Percentiles rank a stretch among this genome's conserved stretches.
Evolutionary conservation across 2,113 vertebrate species (phyloP).

Genomic region (Copsychus sechellarum): DNA sequence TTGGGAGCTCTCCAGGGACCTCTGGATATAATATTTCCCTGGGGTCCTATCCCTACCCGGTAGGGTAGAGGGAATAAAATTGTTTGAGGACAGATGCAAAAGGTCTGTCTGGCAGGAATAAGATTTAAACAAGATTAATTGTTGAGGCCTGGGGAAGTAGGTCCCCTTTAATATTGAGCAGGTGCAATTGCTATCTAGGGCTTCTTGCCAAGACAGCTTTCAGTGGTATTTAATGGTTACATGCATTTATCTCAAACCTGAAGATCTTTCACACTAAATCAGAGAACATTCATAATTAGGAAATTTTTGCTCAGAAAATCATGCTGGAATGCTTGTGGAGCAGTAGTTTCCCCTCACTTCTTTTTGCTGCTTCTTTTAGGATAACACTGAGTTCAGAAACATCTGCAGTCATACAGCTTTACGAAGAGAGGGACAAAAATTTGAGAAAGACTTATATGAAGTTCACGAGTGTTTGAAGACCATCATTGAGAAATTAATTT

Average conservation of each 20-base stretch:
- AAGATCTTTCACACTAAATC: background rate
- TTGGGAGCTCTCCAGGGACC: background rate
- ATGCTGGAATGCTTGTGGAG: background rate
- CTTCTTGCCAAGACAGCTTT: background rate
- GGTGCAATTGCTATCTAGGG: background rate
- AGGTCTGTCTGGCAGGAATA: background rate
- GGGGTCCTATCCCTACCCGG: background rate
- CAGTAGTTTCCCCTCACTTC: background rate
- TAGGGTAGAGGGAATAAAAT: background rate
- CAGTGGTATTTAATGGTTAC: background rate
- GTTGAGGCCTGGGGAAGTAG: background rate
- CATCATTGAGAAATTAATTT: slow-evolving; percentile 61
- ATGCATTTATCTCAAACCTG: background rate
- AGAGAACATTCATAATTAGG: background rate
- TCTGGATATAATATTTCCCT: background rate
- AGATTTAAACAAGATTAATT: background rate
- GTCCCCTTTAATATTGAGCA: background rate
- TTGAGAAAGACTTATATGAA: slow-evolving; percentile 64
- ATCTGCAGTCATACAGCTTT: slow-evolving; percentile 62
- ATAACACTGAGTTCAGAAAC: slow-evolving; percentile 70
- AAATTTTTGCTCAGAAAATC: background rate
- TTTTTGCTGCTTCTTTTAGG: slow-evolving; percentile 52
- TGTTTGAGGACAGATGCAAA: background rate
- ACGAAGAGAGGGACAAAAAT: slow-evolving; percentile 47
- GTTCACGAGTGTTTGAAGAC: slow-evolving; percentile 62